Percentiles rank a stretch among this genome's conserved stretches.
These are phyloP conservation scores for Cryptus armator DNA, from an alignment of 2,888 invertebrate genomes.

Conservation along the genomic window DNA sequence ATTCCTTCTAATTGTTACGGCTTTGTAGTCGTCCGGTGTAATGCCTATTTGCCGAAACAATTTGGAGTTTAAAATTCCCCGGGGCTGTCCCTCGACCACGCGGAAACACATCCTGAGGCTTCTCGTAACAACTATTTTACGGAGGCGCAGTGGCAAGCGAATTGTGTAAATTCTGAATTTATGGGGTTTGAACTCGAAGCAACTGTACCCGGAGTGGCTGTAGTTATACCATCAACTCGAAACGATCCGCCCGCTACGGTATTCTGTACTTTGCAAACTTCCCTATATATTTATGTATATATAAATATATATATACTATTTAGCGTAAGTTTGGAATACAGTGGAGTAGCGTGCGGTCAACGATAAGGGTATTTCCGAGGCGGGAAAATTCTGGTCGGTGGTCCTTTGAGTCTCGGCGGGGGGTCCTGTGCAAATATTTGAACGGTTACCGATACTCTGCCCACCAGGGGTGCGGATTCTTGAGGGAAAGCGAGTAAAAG, in stretches of 20 bases:
- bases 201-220: slow-evolving; percentile 19
- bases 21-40: slow-evolving; percentile 3
- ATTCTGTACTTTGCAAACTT: slow-evolving; percentile 9
- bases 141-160: slow-evolving; percentile 14
- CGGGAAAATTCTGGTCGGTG: slow-evolving; percentile 44
- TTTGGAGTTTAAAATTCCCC: slow-evolving; percentile 41
- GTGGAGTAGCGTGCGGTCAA: slow-evolving; percentile 24
- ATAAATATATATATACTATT: neutral
- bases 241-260: neutral
- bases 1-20: slow-evolving; percentile 20
- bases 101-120: slow-evolving; percentile 10
- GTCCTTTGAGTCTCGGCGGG: slow-evolving; percentile 18
- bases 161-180: slow-evolving; percentile 51
- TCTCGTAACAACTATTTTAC: slow-evolving; percentile 47
- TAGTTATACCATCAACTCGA: slow-evolving; percentile 32
- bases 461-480: slow-evolving; percentile 1
- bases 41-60: slow-evolving; percentile 50
- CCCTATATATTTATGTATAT: neutral
- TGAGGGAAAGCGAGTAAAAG: slow-evolving; percentile 12
- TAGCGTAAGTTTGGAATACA: neutral
- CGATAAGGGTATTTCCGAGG: slow-evolving; percentile 53
- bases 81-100: slow-evolving; percentile 4
- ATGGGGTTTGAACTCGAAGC: slow-evolving; percentile 29
- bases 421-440: slow-evolving; percentile 50
- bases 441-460: slow-evolving; percentile 33